Evolutionary conservation across 92 coral and sea anemone species (phyloP).

Genomic region (Galaxea fascicularis): DNA sequence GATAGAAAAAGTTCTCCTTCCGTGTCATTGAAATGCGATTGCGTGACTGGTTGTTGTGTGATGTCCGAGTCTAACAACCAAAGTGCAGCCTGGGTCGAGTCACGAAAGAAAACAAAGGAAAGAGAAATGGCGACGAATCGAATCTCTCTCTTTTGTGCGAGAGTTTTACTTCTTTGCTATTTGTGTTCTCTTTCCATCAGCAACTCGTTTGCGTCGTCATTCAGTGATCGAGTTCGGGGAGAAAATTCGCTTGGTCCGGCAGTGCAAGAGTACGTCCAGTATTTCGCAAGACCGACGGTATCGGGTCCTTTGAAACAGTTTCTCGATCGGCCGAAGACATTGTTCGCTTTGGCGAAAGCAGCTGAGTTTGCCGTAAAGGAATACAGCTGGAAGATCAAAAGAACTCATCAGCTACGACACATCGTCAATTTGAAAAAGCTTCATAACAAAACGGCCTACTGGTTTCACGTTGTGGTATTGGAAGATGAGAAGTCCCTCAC

Average conservation of each 20-base stretch:
- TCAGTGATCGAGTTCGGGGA: not conserved
- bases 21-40: too few relatives aligned
- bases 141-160: not conserved
- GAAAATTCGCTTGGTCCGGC: constrained; percentile 12
- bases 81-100: not conserved
- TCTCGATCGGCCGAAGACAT: constrained; percentile 51
- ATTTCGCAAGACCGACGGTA: constrained; percentile 45
- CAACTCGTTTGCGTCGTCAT: not conserved
- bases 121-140: not conserved
- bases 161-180: not conserved
- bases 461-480: constrained; percentile 40
- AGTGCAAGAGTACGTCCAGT: constrained; percentile 48
- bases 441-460: constrained; percentile 12
- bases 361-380: constrained; percentile 77
- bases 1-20: too few relatives aligned
- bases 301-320: constrained; percentile 55
- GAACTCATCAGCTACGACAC: constrained; percentile 63
- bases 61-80: not conserved
- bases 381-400: constrained; percentile 23
- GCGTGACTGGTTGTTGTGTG: too few relatives aligned
- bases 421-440: constrained; percentile 44
- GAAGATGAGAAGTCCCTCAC: constrained; percentile 49
- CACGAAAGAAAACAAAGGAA: not conserved
- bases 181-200: not conserved
- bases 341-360: constrained; percentile 72